Evolutionary conservation across 1,140 invertebrate genomes (phyloP), one percentile per base, ranked within the genome.

Genomic region (Zaprionus ghesquierei): DNA sequence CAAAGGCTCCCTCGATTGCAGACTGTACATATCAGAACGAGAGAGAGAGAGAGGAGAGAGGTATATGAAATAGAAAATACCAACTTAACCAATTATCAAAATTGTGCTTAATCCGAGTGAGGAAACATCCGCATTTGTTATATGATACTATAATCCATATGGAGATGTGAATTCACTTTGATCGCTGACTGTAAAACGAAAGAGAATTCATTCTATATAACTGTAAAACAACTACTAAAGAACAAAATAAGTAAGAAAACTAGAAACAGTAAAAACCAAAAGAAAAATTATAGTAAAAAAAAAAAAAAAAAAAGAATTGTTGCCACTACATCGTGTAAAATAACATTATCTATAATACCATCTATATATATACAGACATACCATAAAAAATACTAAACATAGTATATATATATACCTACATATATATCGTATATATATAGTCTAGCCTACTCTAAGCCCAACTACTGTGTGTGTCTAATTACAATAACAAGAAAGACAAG

Each of bases 11-110:
- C 58, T 46, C 49, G 64, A 69, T 55, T 75, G 61, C 75, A 64
- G 63, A 66, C 76, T 82, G 80, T 85, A 85, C 81, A 85, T 85
- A 85, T 85, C 75, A 78, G 66, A 31, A 35, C 15, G 44, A 55
- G 5, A 25, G 5, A 9, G 38, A 27, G 27, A 23, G 8, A 31
- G 38, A 61, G 8, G 29, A 29, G 27, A 18, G n/a, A n/a, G n/a
- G n/a, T n/a, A n/a, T n/a, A n/a, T n/a, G 5, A 35, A 46, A 62
- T 8, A 50, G 5, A 61, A 53, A 49, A 23, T 31, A 29, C 35
- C 35, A 41, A 41, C 35, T 41, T 41, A 41, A 41, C 15, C 35
- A 41, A 41, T 41, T 68, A 68, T 18, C 10, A 49, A 31, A 68
- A 59, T 31, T 61, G 23, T 61, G 59, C 59, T 61, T 50, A 50